Conservation (phyloP, 2,113 vertebrate species). For the Dryoscopus gambensis region DNA sequence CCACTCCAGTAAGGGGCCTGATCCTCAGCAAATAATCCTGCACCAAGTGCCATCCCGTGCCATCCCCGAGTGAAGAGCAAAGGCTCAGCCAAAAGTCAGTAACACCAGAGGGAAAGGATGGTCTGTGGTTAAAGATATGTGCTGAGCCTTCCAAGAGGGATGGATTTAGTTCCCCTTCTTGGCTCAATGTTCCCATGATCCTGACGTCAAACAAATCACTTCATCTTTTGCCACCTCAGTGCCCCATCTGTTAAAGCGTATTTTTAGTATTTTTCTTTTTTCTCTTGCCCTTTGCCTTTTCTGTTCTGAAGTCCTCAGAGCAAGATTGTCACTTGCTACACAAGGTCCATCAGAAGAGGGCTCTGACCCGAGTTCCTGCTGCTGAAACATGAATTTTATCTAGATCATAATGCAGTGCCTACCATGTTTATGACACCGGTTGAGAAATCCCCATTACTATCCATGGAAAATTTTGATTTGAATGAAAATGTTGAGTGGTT, state of each 20-base stretch:
- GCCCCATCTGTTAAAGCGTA: neutral
- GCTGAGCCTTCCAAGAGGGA: constrained; percentile 14
- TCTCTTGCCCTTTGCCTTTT: neutral
- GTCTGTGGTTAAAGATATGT: constrained; percentile 14
- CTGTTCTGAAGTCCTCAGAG: neutral
- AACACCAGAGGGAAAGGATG: neutral
- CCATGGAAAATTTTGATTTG: neutral
- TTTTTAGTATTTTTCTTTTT: neutral
- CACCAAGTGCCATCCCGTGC: neutral
- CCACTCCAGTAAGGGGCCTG: accelerated
- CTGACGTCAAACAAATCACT: constrained; percentile 21
- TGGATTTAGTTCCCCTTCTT: constrained; percentile 6
- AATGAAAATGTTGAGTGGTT: neutral
- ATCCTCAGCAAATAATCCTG: neutral
- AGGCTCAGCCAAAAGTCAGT: neutral
- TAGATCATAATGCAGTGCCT: neutral
- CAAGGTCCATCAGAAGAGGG: neutral
- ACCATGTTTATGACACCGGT: neutral
- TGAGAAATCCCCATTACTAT: neutral
- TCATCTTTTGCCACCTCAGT: constrained; percentile 35
- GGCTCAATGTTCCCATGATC: neutral
- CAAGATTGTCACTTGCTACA: neutral
- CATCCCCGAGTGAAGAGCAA: neutral
- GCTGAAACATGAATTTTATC: neutral
- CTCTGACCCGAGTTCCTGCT: neutral